phyloP scores from a whole-genome alignment of 2,113 vertebrate genomes.

The Chloebia gouldiae region DNA sequence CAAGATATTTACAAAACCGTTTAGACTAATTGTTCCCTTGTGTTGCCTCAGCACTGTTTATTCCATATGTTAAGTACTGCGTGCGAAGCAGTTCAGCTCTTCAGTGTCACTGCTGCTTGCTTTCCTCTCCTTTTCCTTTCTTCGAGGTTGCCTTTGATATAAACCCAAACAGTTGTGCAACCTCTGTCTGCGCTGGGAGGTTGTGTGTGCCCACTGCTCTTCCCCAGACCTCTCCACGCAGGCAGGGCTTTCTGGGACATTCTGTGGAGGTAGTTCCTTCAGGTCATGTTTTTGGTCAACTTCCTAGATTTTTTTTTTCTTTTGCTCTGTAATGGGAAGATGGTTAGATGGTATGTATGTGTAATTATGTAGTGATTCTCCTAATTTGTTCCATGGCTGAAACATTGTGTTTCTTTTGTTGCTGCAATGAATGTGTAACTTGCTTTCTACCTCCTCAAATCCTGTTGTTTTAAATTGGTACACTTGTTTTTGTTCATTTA shows the following conservation, averaged over 20 bases:
- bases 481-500: not conserved
- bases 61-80: conserved; percentile 74
- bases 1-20: conserved; percentile 69
- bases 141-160: conserved; percentile 37
- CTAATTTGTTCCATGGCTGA: not conserved
- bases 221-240: not conserved
- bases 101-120: conserved; percentile 41
- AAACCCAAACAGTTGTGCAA: conserved; percentile 50
- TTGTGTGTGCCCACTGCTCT: not conserved
- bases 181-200: conserved; percentile 16
- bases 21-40: conserved; percentile 76
- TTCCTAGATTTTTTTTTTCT: not conserved
- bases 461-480: not conserved
- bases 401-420: not conserved
- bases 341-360: not conserved
- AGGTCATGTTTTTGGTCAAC: not conserved
- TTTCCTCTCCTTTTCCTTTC: conserved; percentile 60
- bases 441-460: not conserved
- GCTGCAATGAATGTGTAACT: not conserved
- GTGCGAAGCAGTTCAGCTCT: conserved; percentile 62
- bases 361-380: not conserved
- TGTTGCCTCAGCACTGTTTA: conserved; percentile 68
- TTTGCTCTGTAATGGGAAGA: not conserved
- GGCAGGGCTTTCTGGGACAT: not conserved
- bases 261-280: not conserved